Evolutionary conservation across 2,113 vertebrate species (phyloP), one percentile per base, ranked within the genome.

Genomic region (Indicator indicator): DNA sequence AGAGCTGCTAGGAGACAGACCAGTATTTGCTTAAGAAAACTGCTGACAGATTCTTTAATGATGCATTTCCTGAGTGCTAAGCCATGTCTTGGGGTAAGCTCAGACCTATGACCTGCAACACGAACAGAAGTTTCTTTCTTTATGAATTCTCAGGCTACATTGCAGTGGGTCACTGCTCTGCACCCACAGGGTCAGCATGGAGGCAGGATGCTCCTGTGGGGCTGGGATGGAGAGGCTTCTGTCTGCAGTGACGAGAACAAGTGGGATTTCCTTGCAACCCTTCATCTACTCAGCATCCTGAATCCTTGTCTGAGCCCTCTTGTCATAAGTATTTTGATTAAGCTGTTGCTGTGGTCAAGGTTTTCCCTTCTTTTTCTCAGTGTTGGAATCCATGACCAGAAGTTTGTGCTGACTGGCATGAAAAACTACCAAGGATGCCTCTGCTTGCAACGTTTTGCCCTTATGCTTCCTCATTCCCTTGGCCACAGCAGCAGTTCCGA

Each of bases 401-500:
- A 84, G 13, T 72, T 60, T 82, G 50, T 86, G 36, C 75, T 65
- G 11, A 54, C 2, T 50, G 38, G 48, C 36, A 20, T 23, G 84
- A 80, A 18, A 40, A 55, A 17, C 64, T 24, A 24, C 20, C 12
- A n/a, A 42, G 27, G 26, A 8, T 80, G 77, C 65, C 20, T 83
- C 67, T 82, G 33, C 40, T 60, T 1, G 0, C 23, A 33, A 27
- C 42, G 68, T 15, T 76, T 38, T 83, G 46, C 13, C 23, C 14
- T 6, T 32, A 16, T 9, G 1, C 16, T 88, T 68, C 40, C 32
- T 55, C 16, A 5, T 36, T 55, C 19, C 12, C 8, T 26, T 0
- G 0, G 32, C 21, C 68, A 8, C 0, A 0, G 50, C 6, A 14
- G 38, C 3, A 21, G 55, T 55, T 68, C 50, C 16, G 16, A n/a